These are phyloP conservation scores for Drosophila merina DNA, from an alignment of 2,888 invertebrate genomes.

Conservation along the genomic window DNA sequence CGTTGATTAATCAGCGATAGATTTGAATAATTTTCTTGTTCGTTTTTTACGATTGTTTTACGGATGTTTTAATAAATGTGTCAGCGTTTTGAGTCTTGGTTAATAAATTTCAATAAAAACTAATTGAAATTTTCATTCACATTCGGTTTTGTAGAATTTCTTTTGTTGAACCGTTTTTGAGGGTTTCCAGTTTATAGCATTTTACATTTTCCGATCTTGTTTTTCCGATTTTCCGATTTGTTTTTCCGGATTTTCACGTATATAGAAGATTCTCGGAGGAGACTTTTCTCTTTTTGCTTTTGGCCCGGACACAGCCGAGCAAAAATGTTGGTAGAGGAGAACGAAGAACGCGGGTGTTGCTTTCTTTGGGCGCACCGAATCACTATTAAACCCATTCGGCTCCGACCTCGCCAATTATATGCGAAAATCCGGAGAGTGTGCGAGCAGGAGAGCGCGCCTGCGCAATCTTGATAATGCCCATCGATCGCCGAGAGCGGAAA, in stretches of 20 bases:
- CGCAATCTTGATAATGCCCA: constrained; percentile 36
- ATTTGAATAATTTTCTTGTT: constrained; percentile 21
- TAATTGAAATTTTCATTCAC: constrained; percentile 50
- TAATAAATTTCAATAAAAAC: constrained; percentile 61
- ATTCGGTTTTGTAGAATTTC: constrained; percentile 9
- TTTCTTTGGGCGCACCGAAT: constrained; percentile 77
- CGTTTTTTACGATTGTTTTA: not conserved
- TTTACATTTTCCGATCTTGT: constrained; percentile 16
- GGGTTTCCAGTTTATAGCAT: not conserved
- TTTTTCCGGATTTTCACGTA: constrained; percentile 12
- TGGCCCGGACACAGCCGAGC: constrained; percentile 35
- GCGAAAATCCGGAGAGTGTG: constrained; percentile 62
- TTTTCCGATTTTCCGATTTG: constrained; percentile 9
- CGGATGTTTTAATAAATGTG: constrained; percentile 37
- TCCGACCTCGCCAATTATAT: constrained; percentile 82
- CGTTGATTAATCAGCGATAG: constrained; percentile 48
- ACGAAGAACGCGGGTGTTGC: constrained; percentile 57
- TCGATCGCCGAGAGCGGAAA: constrained; percentile 44
- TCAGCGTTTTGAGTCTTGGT: constrained; percentile 39
- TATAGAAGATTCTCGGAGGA: not conserved
- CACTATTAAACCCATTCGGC: constrained; percentile 80
- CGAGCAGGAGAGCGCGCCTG: constrained; percentile 42
- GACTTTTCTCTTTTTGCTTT: constrained; percentile 28
- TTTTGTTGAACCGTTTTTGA: not conserved
- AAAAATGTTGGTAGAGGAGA: constrained; percentile 26